Conservation (phyloP, 2,113 vertebrate species). For the Capra hircus region DNA sequence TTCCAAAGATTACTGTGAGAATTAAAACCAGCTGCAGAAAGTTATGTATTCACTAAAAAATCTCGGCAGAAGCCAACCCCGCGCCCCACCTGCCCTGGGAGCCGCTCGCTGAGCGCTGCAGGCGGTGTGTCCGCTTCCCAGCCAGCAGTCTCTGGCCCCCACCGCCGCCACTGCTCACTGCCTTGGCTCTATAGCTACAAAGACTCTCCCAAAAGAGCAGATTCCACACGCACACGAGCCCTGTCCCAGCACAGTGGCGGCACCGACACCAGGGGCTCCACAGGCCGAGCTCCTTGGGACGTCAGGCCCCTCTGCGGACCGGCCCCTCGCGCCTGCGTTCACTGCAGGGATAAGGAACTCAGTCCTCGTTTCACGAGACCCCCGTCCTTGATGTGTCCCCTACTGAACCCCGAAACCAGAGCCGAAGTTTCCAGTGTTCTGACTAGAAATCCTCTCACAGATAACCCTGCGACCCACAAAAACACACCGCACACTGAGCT, state of each 20-base stretch:
- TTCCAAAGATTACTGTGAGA: background rate
- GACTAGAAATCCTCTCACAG: background rate
- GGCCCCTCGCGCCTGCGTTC: background rate
- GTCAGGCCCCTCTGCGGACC: accelerated
- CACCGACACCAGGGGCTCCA: accelerated
- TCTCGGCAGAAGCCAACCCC: background rate
- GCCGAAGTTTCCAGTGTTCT: accelerated
- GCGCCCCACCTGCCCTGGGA: background rate
- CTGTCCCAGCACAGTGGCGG: accelerated
- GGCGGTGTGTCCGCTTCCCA: accelerated
- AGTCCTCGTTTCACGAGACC: accelerated
- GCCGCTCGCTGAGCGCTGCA: accelerated
- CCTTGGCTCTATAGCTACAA: accelerated
- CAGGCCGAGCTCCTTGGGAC: accelerated
- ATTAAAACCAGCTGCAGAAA: accelerated
- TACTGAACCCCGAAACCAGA: background rate
- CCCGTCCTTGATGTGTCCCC: accelerated
- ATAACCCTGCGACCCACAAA: background rate
- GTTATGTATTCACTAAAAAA: background rate
- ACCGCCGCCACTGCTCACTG: accelerated
- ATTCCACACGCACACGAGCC: accelerated
- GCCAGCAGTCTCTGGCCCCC: accelerated
- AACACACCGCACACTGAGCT: accelerated
- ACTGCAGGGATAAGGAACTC: accelerated
- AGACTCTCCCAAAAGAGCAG: accelerated